Conservation (phyloP, 2,888 invertebrate species). For the Ashinkailepas kermadecensis region DNA sequence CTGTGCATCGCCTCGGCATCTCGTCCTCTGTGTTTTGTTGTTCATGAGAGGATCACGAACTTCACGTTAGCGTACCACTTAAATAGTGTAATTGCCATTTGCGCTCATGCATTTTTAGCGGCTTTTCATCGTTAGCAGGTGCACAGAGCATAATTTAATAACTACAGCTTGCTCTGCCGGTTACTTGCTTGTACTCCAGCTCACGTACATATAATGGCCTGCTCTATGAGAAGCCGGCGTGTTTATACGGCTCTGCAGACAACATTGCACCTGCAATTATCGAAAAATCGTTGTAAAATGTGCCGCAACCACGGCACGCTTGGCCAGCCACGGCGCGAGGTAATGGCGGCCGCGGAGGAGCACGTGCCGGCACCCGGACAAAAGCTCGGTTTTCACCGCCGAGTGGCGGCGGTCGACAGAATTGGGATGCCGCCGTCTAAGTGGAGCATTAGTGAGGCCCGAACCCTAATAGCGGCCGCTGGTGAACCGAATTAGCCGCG, state of each 20-base stretch:
- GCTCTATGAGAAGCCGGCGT: neutral
- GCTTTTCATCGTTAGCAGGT: neutral
- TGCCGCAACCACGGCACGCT: neutral
- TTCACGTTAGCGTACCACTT: neutral
- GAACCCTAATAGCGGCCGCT: neutral
- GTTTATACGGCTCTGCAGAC: neutral
- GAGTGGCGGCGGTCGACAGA: neutral
- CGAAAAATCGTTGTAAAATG: neutral
- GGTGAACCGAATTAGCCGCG: neutral
- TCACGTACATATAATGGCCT: neutral
- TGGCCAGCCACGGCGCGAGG: too few relatives aligned
- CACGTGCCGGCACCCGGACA: too few relatives aligned
- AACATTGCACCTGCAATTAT: conserved; percentile 13
- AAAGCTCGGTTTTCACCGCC: neutral
- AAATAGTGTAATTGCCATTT: neutral
- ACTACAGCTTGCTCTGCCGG: neutral
- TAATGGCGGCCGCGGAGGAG: too few relatives aligned
- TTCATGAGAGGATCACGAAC: neutral
- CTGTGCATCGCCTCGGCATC: too few relatives aligned
- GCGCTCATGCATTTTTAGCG: neutral
- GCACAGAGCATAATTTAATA: neutral
- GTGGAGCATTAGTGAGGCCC: neutral
- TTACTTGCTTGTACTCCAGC: neutral
- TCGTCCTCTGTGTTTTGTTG: neutral
- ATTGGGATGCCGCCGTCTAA: neutral